These are phyloP conservation scores for Mobula birostris DNA, from an alignment of 2,113 vertebrate species.

Conservation along the genomic window DNA sequence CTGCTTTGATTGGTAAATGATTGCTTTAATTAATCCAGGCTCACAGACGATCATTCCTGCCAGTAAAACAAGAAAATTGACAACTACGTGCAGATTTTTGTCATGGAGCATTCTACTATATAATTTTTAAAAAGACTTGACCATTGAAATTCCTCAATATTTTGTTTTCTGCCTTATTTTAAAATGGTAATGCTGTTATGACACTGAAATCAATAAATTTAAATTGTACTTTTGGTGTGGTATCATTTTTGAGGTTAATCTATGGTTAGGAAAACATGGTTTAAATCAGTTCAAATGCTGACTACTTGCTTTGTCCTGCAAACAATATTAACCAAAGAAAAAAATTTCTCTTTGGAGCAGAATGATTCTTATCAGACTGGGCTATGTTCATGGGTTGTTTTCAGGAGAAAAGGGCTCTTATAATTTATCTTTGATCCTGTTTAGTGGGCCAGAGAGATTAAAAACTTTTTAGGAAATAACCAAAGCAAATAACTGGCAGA, in stretches of 20 bases:
- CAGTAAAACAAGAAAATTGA: not conserved
- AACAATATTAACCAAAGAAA: not conserved
- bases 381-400: not conserved
- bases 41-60: not conserved
- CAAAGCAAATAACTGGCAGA: not conserved
- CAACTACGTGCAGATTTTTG: not conserved
- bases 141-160: not conserved
- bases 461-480: not conserved
- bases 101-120: not conserved
- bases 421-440: not conserved
- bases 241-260: not conserved
- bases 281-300: not conserved
- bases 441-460: not conserved
- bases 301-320: not conserved
- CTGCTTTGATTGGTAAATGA: not conserved
- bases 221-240: not conserved
- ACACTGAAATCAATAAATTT: not conserved
- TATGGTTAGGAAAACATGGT: not conserved
- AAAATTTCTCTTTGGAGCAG: not conserved
- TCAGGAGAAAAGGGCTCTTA: not conserved
- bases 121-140: not conserved
- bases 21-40: not conserved
- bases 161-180: not conserved
- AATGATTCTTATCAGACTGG: not conserved
- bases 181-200: not conserved